These are phyloP conservation scores for Clarias macrocephalus DNA, from an alignment of 2,113 vertebrate species.

Conservation along the genomic window DNA sequence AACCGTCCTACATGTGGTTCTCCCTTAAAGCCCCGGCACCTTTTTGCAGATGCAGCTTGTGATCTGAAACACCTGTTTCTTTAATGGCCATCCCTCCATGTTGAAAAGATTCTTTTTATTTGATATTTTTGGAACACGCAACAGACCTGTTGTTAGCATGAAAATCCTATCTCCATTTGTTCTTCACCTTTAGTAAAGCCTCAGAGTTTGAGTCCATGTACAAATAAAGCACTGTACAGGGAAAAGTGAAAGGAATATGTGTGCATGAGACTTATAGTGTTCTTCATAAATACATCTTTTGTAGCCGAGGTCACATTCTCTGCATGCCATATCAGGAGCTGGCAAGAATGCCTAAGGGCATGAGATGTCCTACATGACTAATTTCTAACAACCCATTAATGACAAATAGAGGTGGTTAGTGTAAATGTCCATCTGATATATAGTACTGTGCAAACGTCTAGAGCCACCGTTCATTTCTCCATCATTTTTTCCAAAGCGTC, in stretches of 20 bases:
- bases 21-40: conserved; percentile 53
- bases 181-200: conserved; percentile 63
- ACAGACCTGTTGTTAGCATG: conserved; percentile 58
- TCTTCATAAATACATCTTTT: conserved; percentile 57
- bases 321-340: conserved; percentile 52
- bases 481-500: no score
- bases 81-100: conserved; percentile 35
- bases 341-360: conserved; percentile 30
- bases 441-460: no score
- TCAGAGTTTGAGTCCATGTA: conserved; percentile 52
- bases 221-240: conserved; percentile 59
- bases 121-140: conserved; percentile 52
- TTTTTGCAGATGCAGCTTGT: conserved; percentile 60
- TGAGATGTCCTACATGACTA: conserved; percentile 52
- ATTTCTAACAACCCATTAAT: conserved; percentile 41
- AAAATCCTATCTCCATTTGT: conserved; percentile 41
- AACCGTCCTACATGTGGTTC: conserved; percentile 54
- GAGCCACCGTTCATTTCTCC: no score
- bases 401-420: background rate
- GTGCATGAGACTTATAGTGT: conserved; percentile 61
- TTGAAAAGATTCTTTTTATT: conserved; percentile 43
- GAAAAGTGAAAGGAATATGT: conserved; percentile 50
- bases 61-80: conserved; percentile 74
- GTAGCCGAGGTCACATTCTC: conserved; percentile 50
- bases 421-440: background rate